Evolutionary conservation across 1,140 invertebrate genomes (phyloP), one percentile per base, ranked within the genome.

Genomic region (Zaprionus ornatus): DNA sequence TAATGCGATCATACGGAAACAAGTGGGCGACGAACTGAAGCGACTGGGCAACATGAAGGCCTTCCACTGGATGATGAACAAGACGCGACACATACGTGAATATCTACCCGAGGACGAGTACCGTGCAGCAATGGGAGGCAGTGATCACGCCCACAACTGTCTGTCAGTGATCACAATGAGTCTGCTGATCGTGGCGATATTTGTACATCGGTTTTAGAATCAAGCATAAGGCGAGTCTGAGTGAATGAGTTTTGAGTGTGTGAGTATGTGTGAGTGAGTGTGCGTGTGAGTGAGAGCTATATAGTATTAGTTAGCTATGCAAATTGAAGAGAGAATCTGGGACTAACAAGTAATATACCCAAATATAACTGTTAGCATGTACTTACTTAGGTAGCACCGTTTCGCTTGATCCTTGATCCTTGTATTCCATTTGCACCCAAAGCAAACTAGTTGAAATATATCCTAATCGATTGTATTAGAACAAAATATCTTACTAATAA

Each of bases 1-100:
- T 90, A 97, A 98, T 93, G 93, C 94, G 23, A 94, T 95, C 67
- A 95, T 97, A 48, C 92, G 96, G 29, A 93, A 94, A 52, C 93
- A 94, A 54, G 95, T 98, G 1, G 96, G 97, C 0, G 93, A 94
- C 4, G 96, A 97, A 83, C 93, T 97, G 13, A 96, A 96, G 79
- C 94, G 91, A 45, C 94, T 95, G 90, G 94, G 94, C 3, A 94
- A 94, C 76, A 95, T 95, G 91, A 94, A 94, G 68, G 96, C 94
- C 1, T 97, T 96, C 91, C 94, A 95, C 67, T 97, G 97, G 96
- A 95, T 97, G 95, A 95, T 96, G 94, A 95, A 95, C 74, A 96
- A 96, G 90, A 97, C 96, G 9, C 93, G 94, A 79, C 94, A 94
- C 76, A 94, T 97, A 93, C 94, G 95, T 62, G 95, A 95, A 83